Percentiles rank a stretch among this genome's conserved stretches.
Conservation (phyloP, 2,888 invertebrate species). For the Melanophora roralis region DNA sequence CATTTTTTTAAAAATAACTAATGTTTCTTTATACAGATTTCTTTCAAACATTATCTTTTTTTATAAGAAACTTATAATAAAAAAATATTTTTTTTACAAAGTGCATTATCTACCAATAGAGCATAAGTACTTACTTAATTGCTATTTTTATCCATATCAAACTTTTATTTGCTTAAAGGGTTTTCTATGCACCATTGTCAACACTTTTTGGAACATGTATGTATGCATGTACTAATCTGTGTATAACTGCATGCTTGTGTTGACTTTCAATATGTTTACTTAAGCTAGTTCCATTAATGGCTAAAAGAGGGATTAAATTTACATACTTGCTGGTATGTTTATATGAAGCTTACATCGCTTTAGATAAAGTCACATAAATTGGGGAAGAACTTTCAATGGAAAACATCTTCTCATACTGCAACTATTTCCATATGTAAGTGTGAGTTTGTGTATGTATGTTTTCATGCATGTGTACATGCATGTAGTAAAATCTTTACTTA, state of each 20-base stretch:
- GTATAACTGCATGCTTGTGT: too few species aligned
- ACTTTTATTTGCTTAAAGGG: too few species aligned
- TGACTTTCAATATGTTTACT: slow-evolving; percentile 15
- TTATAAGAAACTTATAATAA: too few species aligned
- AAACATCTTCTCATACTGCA: slow-evolving; percentile 1
- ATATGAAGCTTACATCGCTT: slow-evolving; percentile 28
- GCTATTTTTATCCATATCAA: too few species aligned
- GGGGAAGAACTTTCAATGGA: background rate
- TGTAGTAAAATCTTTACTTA: slow-evolving; percentile 26
- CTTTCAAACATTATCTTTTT: too few species aligned
- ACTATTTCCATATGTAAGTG: too few species aligned
- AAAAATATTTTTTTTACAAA: too few species aligned
- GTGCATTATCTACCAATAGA: too few species aligned
- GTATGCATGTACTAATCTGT: background rate
- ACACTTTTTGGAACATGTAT: slow-evolving; percentile 5
- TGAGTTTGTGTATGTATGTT: background rate
- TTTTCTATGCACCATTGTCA: slow-evolving; percentile 1
- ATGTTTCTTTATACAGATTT: too few species aligned
- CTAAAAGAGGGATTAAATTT: slow-evolving; percentile 51
- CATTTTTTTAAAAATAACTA: too few species aligned
- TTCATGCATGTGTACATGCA: background rate
- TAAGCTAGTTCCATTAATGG: slow-evolving; percentile 35
- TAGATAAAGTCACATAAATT: slow-evolving; percentile 19
- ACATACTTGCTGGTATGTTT: background rate
- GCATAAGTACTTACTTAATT: too few species aligned